phyloP scores from a whole-genome alignment of 2,797 vertebrate genomes.

The Pterois miles region DNA sequence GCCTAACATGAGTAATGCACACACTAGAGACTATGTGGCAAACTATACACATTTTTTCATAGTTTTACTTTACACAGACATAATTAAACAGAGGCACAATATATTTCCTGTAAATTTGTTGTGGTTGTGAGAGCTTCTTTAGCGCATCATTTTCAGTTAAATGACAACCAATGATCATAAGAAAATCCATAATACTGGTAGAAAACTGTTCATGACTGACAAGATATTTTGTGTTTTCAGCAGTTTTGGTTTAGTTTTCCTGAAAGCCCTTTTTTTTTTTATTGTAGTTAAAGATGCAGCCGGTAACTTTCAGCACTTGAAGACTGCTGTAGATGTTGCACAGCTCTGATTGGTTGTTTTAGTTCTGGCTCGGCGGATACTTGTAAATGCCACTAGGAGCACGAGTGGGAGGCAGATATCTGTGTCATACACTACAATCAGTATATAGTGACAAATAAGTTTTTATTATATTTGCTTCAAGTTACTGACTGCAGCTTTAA shows the following conservation, averaged over 20 bases:
- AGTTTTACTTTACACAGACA: background rate
- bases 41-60: background rate
- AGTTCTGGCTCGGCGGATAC: no score
- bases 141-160: background rate
- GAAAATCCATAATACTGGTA: background rate
- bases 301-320: no score
- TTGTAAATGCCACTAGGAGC: no score
- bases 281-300: no score
- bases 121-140: background rate
- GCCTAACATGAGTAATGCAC: background rate
- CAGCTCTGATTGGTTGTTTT: no score
- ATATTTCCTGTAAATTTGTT: background rate
- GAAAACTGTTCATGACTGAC: background rate
- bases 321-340: no score
- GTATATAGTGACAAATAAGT: no score
- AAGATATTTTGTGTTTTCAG: background rate
- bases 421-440: no score
- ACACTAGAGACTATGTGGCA: background rate
- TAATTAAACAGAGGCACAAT: background rate
- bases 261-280: background rate
- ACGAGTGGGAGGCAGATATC: no score
- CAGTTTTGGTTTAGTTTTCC: background rate
- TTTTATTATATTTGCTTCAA: no score
- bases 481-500: no score
- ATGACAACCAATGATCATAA: background rate